These are phyloP conservation scores for Rhombomys opimus DNA, from an alignment of 2,113 vertebrate species.

Conservation along the genomic window DNA sequence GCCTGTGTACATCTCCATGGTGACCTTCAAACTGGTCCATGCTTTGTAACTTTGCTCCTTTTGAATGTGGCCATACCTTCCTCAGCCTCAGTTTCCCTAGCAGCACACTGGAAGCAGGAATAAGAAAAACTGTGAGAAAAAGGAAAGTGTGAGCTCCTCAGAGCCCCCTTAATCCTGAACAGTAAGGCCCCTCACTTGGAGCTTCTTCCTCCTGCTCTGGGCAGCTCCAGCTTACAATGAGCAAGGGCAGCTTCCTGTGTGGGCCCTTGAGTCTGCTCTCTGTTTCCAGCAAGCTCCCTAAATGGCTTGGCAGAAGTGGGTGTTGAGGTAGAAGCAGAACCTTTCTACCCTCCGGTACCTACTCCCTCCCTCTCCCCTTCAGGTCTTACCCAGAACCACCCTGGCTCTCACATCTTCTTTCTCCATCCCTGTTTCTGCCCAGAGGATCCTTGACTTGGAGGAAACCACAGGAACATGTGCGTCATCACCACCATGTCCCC, in stretches of 20 bases:
- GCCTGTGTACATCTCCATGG: neutral
- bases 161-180: neutral
- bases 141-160: neutral
- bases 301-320: neutral
- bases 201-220: neutral
- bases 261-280: accelerated
- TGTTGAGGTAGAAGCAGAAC: accelerated
- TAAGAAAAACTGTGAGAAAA: accelerated
- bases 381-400: no score
- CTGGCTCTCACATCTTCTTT: neutral
- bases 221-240: accelerated
- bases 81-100: neutral
- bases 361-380: no score
- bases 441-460: no score
- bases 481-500: neutral
- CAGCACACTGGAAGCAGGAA: neutral
- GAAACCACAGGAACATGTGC: no score
- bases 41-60: accelerated
- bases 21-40: neutral
- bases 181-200: neutral
- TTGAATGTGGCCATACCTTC: accelerated
- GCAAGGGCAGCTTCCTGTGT: accelerated
- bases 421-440: accelerated
- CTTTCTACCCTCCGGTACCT: no score
- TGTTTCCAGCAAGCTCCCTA: neutral